phyloP scores from a whole-genome alignment of 2,797 vertebrate genomes.

The Mormyrops attenuatus region DNA sequence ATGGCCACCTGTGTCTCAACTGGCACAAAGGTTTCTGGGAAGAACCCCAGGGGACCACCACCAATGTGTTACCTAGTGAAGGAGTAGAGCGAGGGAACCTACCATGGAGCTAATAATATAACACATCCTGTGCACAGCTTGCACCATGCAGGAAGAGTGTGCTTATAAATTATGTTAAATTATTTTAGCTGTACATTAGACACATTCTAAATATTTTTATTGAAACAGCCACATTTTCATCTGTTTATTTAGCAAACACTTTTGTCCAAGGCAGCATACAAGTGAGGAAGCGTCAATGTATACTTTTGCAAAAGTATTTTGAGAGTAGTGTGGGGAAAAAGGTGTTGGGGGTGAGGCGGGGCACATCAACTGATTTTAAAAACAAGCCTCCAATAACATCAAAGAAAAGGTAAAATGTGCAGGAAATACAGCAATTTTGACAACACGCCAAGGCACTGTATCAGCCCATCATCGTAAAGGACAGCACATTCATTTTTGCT shows the following conservation, averaged over 20 bases:
- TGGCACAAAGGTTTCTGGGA: slow-evolving; percentile 44
- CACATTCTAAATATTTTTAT: background rate
- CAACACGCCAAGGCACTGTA: background rate
- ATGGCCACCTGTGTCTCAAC: slow-evolving; percentile 69
- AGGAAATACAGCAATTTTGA: background rate
- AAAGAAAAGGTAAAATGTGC: background rate
- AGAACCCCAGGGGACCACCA: slow-evolving; percentile 27
- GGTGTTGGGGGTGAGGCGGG: background rate
- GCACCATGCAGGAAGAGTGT: background rate
- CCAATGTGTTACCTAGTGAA: slow-evolving; percentile 18
- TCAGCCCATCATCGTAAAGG: background rate
- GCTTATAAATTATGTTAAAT: background rate
- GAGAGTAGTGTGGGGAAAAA: background rate
- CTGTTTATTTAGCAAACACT: background rate
- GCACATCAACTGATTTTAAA: background rate
- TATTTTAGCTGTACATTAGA: background rate
- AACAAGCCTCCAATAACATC: background rate
- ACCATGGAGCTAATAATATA: slow-evolving; percentile 10
- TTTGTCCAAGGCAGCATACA: background rate
- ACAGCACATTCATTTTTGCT: background rate
- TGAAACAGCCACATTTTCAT: background rate
- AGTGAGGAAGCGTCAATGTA: background rate
- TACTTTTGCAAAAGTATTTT: background rate
- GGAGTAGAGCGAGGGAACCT: background rate
- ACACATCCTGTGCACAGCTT: background rate